phyloP scores from a whole-genome alignment of 37 sponge, comb jelly and placozoan species.

The Oopsacas minuta region DNA sequence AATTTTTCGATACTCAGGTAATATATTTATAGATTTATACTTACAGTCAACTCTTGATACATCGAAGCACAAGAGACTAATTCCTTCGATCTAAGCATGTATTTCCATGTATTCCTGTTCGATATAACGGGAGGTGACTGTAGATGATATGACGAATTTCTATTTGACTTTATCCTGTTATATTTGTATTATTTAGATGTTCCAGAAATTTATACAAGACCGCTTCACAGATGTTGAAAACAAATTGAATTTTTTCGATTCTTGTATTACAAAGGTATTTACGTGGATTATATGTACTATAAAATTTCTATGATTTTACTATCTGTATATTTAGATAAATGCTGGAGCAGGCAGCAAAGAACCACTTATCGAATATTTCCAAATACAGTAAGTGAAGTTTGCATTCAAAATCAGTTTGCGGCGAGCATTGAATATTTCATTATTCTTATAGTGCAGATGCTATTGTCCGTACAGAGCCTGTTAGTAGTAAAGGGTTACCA shows the following conservation, averaged over 20 bases:
- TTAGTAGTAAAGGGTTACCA: background rate
- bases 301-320: background rate
- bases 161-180: background rate
- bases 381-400: background rate
- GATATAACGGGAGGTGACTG: background rate
- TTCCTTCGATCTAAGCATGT: too few species aligned
- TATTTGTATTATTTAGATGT: background rate
- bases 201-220: slow-evolving; percentile 8
- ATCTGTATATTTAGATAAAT: background rate
- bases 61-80: background rate
- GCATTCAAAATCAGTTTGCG: background rate
- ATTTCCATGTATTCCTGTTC: background rate
- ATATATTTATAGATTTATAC: background rate
- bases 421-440: background rate
- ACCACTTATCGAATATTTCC: background rate
- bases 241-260: slow-evolving; percentile 3
- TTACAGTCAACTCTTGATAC: background rate
- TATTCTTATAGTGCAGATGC: background rate
- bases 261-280: background rate
- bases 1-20: background rate
- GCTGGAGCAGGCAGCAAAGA: background rate
- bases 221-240: background rate
- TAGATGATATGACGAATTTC: background rate
- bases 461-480: background rate
- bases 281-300: background rate